Percentiles rank a stretch among this genome's conserved stretches.
These are phyloP conservation scores for Hephaestus fuliginosus DNA, from an alignment of 2,797 vertebrate species.

Conservation along the genomic window DNA sequence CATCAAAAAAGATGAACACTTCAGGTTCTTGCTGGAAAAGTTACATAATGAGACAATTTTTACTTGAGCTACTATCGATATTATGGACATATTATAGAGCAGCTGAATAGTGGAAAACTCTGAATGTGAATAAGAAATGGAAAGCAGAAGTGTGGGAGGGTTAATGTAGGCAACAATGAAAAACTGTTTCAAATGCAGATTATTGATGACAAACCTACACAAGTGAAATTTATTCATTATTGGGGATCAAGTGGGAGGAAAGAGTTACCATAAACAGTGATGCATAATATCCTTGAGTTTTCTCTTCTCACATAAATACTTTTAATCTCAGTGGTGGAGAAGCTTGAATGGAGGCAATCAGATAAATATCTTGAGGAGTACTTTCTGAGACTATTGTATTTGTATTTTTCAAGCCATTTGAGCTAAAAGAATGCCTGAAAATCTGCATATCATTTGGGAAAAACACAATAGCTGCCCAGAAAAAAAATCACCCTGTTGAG, in stretches of 20 bases:
- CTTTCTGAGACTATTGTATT: not conserved
- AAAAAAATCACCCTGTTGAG: too few relatives aligned
- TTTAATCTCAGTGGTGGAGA: not conserved
- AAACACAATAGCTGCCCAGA: too few relatives aligned
- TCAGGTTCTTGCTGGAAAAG: not conserved
- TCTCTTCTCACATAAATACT: not conserved
- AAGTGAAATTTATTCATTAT: not conserved
- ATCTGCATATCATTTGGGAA: too few relatives aligned
- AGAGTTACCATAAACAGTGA: not conserved
- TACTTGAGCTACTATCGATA: not conserved
- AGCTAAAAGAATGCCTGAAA: too few relatives aligned
- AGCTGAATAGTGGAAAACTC: not conserved
- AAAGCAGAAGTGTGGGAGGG: constrained; percentile 3
- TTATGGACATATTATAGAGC: not conserved
- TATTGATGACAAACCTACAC: constrained; percentile 22
- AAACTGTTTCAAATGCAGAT: not conserved
- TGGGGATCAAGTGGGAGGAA: not conserved
- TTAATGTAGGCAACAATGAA: not conserved
- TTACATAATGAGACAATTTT: not conserved
- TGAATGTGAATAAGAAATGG: constrained; percentile 24
- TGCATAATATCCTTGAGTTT: not conserved
- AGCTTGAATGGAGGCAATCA: not conserved
- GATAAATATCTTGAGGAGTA: not conserved
- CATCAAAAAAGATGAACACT: not conserved
- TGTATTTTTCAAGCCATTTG: too few relatives aligned